Evolutionary conservation across 1,140 invertebrate genomes (phyloP).

Genomic region (Pararge aegeria): DNA sequence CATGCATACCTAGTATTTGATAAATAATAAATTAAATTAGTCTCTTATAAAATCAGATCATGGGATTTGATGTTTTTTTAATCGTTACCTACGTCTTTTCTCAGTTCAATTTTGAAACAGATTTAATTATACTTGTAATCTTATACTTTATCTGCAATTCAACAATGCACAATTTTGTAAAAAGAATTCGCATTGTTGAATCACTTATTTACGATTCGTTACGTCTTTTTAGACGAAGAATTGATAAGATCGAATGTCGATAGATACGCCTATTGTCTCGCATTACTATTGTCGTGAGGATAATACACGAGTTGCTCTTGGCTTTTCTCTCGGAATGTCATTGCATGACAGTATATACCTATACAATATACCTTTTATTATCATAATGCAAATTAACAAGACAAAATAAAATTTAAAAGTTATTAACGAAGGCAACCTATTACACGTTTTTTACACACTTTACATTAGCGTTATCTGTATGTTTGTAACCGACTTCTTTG

Average conservation of each 20-base stretch:
- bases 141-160: not conserved
- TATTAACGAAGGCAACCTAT: no score
- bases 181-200: slow-evolving; percentile 65
- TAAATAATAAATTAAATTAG: no score
- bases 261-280: slow-evolving; percentile 65
- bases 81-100: not conserved
- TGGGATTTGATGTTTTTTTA: no score
- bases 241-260: slow-evolving; percentile 69
- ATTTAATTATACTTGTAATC: not conserved
- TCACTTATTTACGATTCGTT: slow-evolving; percentile 72
- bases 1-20: no score
- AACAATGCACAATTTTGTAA: slow-evolving; percentile 32
- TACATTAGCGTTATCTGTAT: no score
- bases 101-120: not conserved
- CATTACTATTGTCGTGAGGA: slow-evolving; percentile 56
- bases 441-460: no score
- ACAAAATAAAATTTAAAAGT: no score
- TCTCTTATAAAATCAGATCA: no score
- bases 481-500: no score
- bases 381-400: no score
- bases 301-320: slow-evolving; percentile 22
- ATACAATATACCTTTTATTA: no score
- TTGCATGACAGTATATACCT: not conserved
- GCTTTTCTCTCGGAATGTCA: slow-evolving; percentile 5
- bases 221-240: slow-evolving; percentile 54